phyloP scores from a whole-genome alignment of 2,888 invertebrate genomes.

The Loripinus fragilis region DNA sequence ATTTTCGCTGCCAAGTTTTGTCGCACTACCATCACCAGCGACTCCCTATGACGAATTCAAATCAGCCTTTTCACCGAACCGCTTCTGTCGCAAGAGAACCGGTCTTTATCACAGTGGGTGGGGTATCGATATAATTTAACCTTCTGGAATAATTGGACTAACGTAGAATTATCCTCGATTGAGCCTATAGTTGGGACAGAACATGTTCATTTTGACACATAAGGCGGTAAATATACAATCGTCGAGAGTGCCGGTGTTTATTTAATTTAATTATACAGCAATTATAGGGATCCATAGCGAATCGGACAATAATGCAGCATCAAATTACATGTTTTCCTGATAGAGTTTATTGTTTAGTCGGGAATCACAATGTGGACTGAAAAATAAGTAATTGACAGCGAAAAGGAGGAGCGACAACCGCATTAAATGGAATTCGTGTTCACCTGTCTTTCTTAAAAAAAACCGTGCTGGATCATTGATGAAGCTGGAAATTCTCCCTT shows the following conservation, averaged over 20 bases:
- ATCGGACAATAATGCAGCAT: conserved; percentile 44
- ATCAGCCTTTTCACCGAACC: conserved; percentile 54
- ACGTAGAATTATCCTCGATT: conserved; percentile 60
- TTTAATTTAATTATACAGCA: conserved; percentile 70
- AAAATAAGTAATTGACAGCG: conserved; percentile 4
- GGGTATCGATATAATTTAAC: conserved; percentile 67
- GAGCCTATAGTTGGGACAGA: conserved; percentile 37
- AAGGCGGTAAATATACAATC: conserved; percentile 62
- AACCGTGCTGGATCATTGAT: no score
- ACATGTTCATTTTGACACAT: conserved; percentile 51
- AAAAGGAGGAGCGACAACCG: no score
- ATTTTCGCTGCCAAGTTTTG: conserved; percentile 57
- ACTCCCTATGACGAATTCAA: conserved; percentile 53
- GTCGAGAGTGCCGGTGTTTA: conserved; percentile 65
- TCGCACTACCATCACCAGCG: conserved; percentile 48
- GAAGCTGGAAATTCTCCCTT: no score
- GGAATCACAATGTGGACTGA: neutral
- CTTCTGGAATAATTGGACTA: conserved; percentile 56
- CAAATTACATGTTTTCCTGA: conserved; percentile 35
- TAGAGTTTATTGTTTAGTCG: conserved; percentile 20
- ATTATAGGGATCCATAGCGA: conserved; percentile 55
- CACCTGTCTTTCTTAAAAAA: no score
- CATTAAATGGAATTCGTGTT: no score
- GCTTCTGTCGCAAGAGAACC: conserved; percentile 51
- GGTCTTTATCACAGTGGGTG: conserved; percentile 66